Base-by-base conservation (phyloP, 2,797 vertebrate genomes). In the Eulemur mongoz region DNA sequence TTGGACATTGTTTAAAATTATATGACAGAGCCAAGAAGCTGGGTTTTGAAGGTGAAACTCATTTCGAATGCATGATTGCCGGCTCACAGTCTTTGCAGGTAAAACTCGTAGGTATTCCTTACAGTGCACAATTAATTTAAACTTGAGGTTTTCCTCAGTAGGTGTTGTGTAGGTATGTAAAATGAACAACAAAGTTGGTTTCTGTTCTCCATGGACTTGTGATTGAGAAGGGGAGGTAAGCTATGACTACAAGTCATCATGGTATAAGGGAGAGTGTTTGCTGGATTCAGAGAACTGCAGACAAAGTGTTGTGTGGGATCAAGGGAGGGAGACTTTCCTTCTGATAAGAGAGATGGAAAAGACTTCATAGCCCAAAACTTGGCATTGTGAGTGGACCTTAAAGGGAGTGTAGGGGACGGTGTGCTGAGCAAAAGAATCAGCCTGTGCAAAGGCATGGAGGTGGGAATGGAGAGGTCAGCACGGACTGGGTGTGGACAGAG, bases 161-260 rank as follows among this genome's bases (percentile, higher is more conserved):
- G 52, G 50, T 80, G 50, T 57, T 57, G 23, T 32, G 23, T 86
- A 89, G 17, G 12, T 70, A 32, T 54, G 12, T 76, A n/a, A 43
- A 40, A 54, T 30, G 63, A 82, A 59, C 27, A 61, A 30, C 25
- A 78, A 2, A 38, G 18, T 40, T 90, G 48, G 20, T 85, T 93
- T 92, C 85, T 61, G 15, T 79, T 43, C 43, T 88, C 13, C 27
- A 54, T 40, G 40, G 75, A 59, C 91, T 84, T 96, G n/a, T 10
- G 59, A n/a, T 38, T 92, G 89, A 86, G 89, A 70, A 35, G 54
- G 20, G n/a, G 61, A 67, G 85, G 65, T 85, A 92, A 85, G 61
- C 76, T 76, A 2, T 93, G 91, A 82, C 65, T 80, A 57, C 59
- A 76, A 79, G 76, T 61, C 32, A 12, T 79, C 69, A 73, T 43